Conservation (phyloP, 2,113 vertebrate species). For the Zosterops lateralis region DNA sequence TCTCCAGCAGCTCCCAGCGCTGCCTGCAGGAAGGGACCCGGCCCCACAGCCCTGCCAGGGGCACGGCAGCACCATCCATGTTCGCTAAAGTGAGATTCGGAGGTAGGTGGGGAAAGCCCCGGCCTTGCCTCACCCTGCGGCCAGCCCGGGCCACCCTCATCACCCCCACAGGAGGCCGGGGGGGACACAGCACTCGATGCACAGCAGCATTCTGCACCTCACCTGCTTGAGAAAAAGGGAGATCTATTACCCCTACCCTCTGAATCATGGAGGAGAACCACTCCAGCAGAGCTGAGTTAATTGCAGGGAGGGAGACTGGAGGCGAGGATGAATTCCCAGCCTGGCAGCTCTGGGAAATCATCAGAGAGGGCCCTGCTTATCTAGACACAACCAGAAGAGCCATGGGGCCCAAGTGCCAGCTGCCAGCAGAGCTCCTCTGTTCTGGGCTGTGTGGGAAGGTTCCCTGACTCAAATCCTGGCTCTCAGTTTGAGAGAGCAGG, state of each 20-base stretch:
- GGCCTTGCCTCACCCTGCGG: background rate
- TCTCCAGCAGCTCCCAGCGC: background rate
- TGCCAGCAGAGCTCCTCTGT: background rate
- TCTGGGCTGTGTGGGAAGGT: background rate
- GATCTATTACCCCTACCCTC: background rate
- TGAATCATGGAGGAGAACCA: background rate
- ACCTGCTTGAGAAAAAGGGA: background rate
- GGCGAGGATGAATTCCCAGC: background rate
- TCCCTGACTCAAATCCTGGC: background rate
- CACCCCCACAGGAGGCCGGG: background rate
- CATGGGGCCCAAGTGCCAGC: background rate
- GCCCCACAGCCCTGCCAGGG: background rate
- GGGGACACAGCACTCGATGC: background rate
- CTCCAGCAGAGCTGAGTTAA: background rate
- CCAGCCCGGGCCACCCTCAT: background rate
- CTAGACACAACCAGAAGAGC: background rate
- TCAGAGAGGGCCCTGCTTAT: background rate
- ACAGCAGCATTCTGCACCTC: background rate
- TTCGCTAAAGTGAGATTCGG: conserved; percentile 37
- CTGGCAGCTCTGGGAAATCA: background rate
- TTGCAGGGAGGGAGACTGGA: background rate
- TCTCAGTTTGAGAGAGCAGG: background rate
- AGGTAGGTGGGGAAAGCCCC: background rate
- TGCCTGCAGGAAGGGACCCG: accelerated
- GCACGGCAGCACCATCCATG: background rate